Evolutionary conservation across 2,888 invertebrate genomes (phyloP).

Genomic region (Macrosoma leucophasiata): DNA sequence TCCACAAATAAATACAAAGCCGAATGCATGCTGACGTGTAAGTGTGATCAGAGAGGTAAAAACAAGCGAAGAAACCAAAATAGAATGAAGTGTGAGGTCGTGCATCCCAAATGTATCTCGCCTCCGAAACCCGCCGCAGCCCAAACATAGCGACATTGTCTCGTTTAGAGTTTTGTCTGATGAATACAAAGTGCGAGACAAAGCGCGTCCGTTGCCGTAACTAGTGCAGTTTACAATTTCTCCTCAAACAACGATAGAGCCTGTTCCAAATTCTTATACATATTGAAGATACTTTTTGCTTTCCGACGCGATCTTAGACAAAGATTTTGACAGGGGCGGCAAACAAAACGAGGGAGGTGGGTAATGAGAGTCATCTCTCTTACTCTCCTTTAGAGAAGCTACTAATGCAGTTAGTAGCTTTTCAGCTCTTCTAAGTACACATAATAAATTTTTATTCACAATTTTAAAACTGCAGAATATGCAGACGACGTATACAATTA

Average conservation of each 20-base stretch:
- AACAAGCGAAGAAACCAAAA: slow-evolving; percentile 12
- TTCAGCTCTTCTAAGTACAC: no score
- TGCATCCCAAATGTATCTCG: slow-evolving; percentile 1
- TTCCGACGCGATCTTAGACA: slow-evolving; percentile 2
- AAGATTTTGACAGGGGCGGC: slow-evolving; percentile 4
- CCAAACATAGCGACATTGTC: background rate
- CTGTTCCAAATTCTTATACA: no score
- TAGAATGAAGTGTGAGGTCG: slow-evolving; percentile 5
- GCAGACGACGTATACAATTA: no score
- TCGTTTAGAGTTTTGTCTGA: slow-evolving; percentile 44
- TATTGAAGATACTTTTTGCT: no score
- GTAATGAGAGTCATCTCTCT: no score
- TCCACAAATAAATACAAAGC: slow-evolving; percentile 5
- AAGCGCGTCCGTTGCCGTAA: slow-evolving; percentile 20
- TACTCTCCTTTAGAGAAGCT: no score
- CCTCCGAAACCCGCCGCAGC: background rate
- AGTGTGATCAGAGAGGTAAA: slow-evolving; percentile 7
- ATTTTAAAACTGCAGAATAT: no score
- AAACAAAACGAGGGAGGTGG: background rate
- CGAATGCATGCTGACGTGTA: slow-evolving; percentile 11
- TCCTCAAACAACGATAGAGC: background rate
- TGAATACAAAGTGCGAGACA: slow-evolving; percentile 42
- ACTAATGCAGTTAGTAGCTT: no score
- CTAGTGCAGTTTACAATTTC: slow-evolving; percentile 6
- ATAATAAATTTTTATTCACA: no score